A percentile compares a stretch with the other conserved stretches of the same genome.
Evolutionary conservation across 2,113 vertebrate species (phyloP).

Genomic region (Odontophorus gujanensis): DNA sequence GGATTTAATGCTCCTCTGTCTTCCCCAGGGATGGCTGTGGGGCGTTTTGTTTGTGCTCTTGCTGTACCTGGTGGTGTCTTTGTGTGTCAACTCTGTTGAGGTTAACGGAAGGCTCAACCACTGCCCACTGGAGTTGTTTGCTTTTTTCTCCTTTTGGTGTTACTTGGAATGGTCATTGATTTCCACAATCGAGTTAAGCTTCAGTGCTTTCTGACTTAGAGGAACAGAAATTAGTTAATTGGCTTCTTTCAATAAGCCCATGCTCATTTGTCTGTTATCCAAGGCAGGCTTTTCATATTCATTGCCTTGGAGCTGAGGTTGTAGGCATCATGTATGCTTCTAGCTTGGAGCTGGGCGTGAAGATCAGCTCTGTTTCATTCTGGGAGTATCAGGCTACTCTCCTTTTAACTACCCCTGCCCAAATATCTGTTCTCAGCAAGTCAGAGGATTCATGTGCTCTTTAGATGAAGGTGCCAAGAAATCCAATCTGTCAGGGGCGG

Average conservation of each 20-base stretch:
- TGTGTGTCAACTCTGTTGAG: not conserved
- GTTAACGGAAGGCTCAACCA: not conserved
- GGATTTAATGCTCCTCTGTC: not conserved
- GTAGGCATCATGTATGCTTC: not conserved
- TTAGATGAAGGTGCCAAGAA: not conserved
- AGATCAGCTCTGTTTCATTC: not conserved
- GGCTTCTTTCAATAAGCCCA: not conserved
- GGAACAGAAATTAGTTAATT: constrained; percentile 37
- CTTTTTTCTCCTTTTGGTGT: not conserved
- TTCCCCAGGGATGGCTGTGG: not conserved
- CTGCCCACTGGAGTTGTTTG: not conserved
- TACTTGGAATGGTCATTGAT: not conserved
- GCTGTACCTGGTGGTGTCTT: not conserved
- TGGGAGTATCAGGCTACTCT: not conserved
- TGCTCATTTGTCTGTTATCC: not conserved
- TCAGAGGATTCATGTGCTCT: not conserved
- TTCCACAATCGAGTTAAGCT: not conserved
- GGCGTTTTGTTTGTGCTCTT: not conserved
- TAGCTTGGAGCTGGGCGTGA: not conserved
- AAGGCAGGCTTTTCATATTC: not conserved
- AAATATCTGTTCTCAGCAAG: not conserved
- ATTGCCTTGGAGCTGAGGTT: not conserved
- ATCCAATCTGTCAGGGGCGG: not conserved
- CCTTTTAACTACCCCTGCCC: not conserved
- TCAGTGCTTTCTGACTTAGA: not conserved